Evolutionary conservation across 2,797 vertebrate genomes (phyloP), one percentile per base, ranked within the genome.

Genomic region (Hafferia zeledoni): DNA sequence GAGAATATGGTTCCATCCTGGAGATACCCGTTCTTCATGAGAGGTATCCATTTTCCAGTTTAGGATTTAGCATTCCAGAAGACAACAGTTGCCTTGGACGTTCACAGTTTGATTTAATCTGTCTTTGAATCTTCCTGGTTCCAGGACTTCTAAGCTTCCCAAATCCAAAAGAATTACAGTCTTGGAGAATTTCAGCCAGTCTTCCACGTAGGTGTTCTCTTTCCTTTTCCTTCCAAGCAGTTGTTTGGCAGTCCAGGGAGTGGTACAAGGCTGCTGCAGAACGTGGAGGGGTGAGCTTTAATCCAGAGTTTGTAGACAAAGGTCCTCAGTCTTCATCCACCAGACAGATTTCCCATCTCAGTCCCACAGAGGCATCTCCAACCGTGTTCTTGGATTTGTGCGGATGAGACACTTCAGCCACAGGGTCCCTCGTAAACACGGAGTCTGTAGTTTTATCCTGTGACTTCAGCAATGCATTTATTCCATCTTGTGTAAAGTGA

Each of bases 251-350:
- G 96, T 97, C 96, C 95, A 81, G 74, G 61, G 59, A 50, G 61
- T n/a, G 13, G 80, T 31, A 86, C 74, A 61, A 96, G 43, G 91
- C 92, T 56, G 94, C 91, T 72, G 95, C 72, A 55, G 93, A 93
- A 92, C 31, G 35, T 16, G 35, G 16, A 93, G 28, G 83, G 23
- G 77, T 18, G 85, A 67, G 57, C 94, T 83, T 93, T 93, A 97
- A 94, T 95, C 71, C 93, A 93, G 88, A 61, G 84, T 97, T 96
- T 89, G 83, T 94, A 90, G 95, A 90, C 60, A 91, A 85, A 69
- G 50, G 67, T 94, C 92, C 94, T 95, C 94, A 70, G 17, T 97
- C 97, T 98, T 98, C 98, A 91, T 97, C 96, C 97, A 89, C 56
- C 19, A 27, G 57, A 18, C 17, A 82, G 67, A 57, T 86, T 94